Percentiles rank a stretch among this genome's conserved stretches.
Conservation (phyloP, 2,113 vertebrate species). For the Probosciger aterrimus region DNA sequence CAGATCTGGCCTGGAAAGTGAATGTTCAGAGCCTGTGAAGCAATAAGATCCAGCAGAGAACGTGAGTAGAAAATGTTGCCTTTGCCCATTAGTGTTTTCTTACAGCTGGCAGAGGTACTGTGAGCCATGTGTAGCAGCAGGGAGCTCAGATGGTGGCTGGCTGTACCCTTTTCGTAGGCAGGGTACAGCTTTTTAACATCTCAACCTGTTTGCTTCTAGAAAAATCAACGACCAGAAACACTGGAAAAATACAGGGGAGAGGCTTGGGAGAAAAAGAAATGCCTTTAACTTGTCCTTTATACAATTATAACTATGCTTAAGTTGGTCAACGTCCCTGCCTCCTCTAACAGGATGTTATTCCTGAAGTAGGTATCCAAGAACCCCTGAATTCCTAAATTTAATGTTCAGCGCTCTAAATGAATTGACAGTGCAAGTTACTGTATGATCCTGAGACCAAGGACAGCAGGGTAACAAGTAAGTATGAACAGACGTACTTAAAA, state of each 20-base stretch:
- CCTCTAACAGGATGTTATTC: neutral
- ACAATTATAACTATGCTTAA: neutral
- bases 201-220: neutral
- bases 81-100: neutral
- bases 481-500: neutral
- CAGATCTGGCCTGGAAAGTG: neutral
- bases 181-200: neutral
- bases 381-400: neutral
- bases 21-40: neutral
- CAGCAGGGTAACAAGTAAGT: neutral
- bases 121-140: accelerated
- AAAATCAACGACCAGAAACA: neutral
- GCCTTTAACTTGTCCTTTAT: neutral
- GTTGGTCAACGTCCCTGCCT: neutral
- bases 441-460: neutral
- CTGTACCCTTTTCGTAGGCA: neutral
- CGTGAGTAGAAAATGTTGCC: neutral
- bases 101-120: neutral
- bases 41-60: neutral
- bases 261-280: neutral
- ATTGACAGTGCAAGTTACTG: neutral
- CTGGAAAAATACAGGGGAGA: neutral
- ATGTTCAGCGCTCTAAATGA: neutral
- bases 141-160: neutral
- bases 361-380: neutral